phyloP scores from a whole-genome alignment of 2,888 invertebrate species.

The Synergus umbraculus region DNA sequence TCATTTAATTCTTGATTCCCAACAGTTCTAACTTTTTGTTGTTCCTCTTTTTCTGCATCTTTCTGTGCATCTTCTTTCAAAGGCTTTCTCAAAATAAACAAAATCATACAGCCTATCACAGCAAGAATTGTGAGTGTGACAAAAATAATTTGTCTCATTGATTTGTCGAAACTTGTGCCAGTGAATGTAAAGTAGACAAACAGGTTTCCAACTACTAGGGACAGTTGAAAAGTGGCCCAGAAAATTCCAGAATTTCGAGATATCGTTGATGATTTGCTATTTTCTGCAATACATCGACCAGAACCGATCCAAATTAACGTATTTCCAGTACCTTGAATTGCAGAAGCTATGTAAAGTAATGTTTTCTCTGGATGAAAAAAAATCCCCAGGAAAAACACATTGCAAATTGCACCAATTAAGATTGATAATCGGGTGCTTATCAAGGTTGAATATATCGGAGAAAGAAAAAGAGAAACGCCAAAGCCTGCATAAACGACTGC shows the following conservation, averaged over 20 bases:
- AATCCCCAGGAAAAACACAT: constrained; percentile 93
- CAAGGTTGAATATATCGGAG: constrained; percentile 92
- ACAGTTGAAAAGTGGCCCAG: constrained; percentile 96
- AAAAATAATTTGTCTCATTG: constrained; percentile 88
- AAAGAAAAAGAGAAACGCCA: constrained; percentile 94
- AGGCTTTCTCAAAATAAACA: constrained; percentile 81
- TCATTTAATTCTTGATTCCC: constrained; percentile 57
- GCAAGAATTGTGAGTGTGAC: constrained; percentile 87
- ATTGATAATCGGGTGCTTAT: constrained; percentile 93
- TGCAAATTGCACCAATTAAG: constrained; percentile 89
- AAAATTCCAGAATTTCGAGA: constrained; percentile 97
- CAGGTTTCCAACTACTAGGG: constrained; percentile 96
- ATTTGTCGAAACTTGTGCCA: constrained; percentile 82
- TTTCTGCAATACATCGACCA: constrained; percentile 93
- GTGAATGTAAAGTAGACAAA: constrained; percentile 96
- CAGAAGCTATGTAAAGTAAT: constrained; percentile 91
- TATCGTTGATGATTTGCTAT: constrained; percentile 92
- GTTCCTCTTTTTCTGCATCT: constrained; percentile 78
- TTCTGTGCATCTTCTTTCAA: constrained; percentile 76
- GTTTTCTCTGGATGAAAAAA: constrained; percentile 91
- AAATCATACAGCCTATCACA: constrained; percentile 84
- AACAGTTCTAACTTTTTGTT: constrained; percentile 64
- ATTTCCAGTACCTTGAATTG: constrained; percentile 92
- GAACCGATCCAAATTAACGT: constrained; percentile 98
- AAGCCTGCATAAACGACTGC: constrained; percentile 95